Base-by-base conservation (phyloP, 2,797 vertebrate species). In the Pantherophis alleghaniensis region DNA sequence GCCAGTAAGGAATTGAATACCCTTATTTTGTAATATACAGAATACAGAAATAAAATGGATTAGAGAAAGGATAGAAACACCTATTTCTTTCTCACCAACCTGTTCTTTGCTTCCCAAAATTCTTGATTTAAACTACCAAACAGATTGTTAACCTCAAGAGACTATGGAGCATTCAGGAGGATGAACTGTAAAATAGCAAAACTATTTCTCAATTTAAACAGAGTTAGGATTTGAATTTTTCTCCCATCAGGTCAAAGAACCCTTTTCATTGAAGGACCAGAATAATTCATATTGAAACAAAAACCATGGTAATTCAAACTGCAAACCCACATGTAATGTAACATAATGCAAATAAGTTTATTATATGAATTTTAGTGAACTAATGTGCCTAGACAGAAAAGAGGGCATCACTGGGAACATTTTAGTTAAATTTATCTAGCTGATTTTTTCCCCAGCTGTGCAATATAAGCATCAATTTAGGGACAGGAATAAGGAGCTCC, bases 381-480 rank as follows among this genome's bases (percentile, higher is more conserved):
- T n/a, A 53, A n/a, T n/a, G 47, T 37, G 63, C 53, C 42, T 60
- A 74, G 56, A 28, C 47, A 92, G 61, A 88, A 37, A 24, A 32
- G 22, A 86, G 10, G 59, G 12, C 61, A 66, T 86, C 60, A 66
- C n/a, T 14, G 13, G 13, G 37, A 88, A 79, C 55, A 60, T 22
- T 56, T 79, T 37, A 74, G 63, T 59, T 20, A 93, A 66, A 47
- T 59, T 87, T 90, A 42, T 90, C 12, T 86, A 83, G 47, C 51
- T 87, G 53, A 57, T 28, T 89, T 92, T 42, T 42, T 42, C 3
- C 0, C 88, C n/a, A 90, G 91, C 2, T 89, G 26, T 53, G 37
- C 51, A 69, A 87, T 51, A 87, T 47, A 93, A 86, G 37, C 89
- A 91, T n/a, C 87, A 79, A 13, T 91, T 88, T 32, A 79, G 26